These are phyloP conservation scores for Hylaea fasciaria DNA, from an alignment of 2,888 invertebrate genomes.

Conservation along the genomic window DNA sequence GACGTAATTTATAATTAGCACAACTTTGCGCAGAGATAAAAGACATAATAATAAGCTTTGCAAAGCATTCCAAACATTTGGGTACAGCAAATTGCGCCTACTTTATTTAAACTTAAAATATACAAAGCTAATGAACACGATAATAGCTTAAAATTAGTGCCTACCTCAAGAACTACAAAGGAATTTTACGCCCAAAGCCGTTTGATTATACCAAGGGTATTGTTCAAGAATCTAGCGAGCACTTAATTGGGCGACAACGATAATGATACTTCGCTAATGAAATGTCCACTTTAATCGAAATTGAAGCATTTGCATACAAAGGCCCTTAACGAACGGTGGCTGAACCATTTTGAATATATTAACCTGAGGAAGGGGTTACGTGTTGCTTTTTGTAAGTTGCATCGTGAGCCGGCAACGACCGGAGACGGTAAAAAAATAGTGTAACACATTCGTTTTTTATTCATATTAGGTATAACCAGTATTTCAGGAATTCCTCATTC, in stretches of 20 bases:
- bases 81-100: not conserved
- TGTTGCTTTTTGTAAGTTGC: not conserved
- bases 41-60: no score
- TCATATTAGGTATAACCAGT: no score
- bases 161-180: conserved; percentile 9
- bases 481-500: no score
- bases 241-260: conserved; percentile 39
- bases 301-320: conserved; percentile 39
- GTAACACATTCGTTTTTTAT: no score
- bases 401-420: not conserved
- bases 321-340: conserved; percentile 18
- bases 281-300: conserved; percentile 40
- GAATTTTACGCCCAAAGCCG: conserved; percentile 17
- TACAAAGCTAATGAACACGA: not conserved
- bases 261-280: conserved; percentile 39
- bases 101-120: not conserved
- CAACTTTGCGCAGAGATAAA: no score
- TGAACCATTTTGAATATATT: conserved; percentile 22
- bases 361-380: not conserved
- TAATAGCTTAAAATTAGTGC: conserved; percentile 1
- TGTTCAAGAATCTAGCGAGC: conserved; percentile 28
- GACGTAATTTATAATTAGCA: no score
- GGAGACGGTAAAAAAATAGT: no score
- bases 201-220: conserved; percentile 29
- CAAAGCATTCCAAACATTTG: not conserved